A percentile compares a stretch with the other conserved stretches of the same genome.
These are phyloP conservation scores for Elephantulus edwardii DNA, from an alignment of 2,113 vertebrate species.

Conservation along the genomic window DNA sequence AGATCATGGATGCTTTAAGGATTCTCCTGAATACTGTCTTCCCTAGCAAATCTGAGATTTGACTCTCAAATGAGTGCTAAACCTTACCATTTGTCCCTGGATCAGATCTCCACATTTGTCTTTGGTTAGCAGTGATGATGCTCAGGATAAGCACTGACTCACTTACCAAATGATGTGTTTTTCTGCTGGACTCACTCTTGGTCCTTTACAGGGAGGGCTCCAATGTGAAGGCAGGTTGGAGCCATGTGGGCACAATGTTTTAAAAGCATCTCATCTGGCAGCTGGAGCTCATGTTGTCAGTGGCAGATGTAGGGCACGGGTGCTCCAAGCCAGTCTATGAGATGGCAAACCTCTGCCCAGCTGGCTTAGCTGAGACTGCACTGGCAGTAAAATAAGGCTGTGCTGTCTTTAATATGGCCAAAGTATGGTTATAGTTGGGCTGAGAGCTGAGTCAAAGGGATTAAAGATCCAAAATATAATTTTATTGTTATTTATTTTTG, in stretches of 20 bases:
- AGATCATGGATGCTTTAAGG: neutral
- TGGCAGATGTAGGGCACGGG: neutral
- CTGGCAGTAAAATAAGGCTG: constrained; percentile 1
- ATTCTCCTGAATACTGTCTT: neutral
- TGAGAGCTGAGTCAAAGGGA: constrained; percentile 13
- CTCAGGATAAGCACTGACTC: neutral
- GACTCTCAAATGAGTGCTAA: neutral
- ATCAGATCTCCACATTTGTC: neutral
- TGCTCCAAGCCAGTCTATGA: neutral
- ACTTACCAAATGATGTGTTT: neutral
- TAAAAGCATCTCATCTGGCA: neutral
- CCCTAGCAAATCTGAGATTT: neutral
- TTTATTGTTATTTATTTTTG: constrained; percentile 57
- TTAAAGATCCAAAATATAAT: neutral
- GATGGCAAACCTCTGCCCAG: neutral
- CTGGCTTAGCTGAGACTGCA: neutral
- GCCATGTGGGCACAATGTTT: too few relatives aligned
- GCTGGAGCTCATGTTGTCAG: neutral
- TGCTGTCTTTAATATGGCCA: constrained; percentile 53
- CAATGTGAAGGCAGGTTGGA: fast-evolving
- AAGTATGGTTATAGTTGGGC: neutral
- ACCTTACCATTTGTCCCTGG: neutral
- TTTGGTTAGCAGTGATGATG: neutral
- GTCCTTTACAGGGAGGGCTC: neutral
- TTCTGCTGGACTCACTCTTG: neutral